Evolutionary conservation across 2,113 vertebrate species (phyloP).

Genomic region (Dipodomys stephensi): DNA sequence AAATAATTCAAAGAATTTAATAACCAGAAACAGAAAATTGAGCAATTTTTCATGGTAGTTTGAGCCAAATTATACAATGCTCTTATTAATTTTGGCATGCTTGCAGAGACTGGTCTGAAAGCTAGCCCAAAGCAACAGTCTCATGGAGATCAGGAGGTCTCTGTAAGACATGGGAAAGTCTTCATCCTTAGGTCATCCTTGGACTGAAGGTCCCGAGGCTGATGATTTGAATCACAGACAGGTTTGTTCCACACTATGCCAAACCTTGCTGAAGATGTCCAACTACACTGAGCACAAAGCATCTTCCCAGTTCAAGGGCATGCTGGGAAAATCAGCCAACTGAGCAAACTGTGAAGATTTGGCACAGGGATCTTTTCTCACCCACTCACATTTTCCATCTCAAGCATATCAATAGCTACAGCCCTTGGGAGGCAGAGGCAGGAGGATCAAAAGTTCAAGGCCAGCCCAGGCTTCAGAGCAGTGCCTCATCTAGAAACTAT

Average conservation of each 20-base stretch:
- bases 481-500: too few species aligned
- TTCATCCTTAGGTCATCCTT: not conserved
- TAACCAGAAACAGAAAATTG: constrained; percentile 29
- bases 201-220: not conserved
- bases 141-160: not conserved
- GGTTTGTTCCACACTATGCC: not conserved
- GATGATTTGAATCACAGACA: not conserved
- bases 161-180: not conserved
- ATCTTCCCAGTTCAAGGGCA: too few species aligned
- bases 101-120: not conserved
- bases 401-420: not conserved
- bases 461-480: too few species aligned
- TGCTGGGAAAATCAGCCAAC: not conserved
- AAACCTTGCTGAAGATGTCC: not conserved
- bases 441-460: too few species aligned
- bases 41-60: constrained; percentile 24
- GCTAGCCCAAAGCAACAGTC: not conserved
- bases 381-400: not conserved
- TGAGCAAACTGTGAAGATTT: not conserved
- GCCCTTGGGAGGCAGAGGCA: too few species aligned
- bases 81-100: not conserved
- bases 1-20: constrained; percentile 46
- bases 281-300: too few species aligned
- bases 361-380: constrained; percentile 30
- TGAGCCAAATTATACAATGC: constrained; percentile 28